Evolutionary conservation across 2,113 vertebrate species (phyloP), one percentile per base, ranked within the genome.

Genomic region (Aviceda subcristata): DNA sequence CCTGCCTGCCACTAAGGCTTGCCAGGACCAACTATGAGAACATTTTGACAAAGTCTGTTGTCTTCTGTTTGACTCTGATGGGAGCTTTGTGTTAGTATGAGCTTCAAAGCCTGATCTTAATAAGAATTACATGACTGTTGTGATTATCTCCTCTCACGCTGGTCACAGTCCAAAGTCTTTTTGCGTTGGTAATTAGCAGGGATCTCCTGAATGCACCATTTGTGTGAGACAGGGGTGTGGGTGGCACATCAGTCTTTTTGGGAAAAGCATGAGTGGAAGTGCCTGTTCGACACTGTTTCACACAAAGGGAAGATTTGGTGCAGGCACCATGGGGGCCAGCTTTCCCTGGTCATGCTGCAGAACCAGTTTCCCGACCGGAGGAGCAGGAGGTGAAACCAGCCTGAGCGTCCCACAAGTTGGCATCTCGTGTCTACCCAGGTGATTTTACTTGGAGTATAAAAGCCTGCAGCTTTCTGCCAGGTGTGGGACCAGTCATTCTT

Each of bases 401-500:
- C 21, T 4, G 2, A 81, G 57, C 0, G 0, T 66, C n/a, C 55
- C 45, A 17, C 0, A 1, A 12, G 12, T 36, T 88, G 79, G 55
- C 48, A 67, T 75, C 60, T 75, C 0, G 0, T n/a, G 9, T 89
- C 68, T 92, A 24, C 51, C 55, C 32, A n/a, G 27, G 36, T 51
- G 38, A 50, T 73, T 88, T 83, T n/a, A 55, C 0, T 5, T 63
- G 17, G 17, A 67, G 21, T 64, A 10, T 45, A 72, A 84, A 92
- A 91, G 17, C 51, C 18, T 4, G 4, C 18, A 60, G 53, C 26
- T 60, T 82, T 74, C 72, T 74, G 34, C 64, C 38, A 67, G 45
- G 43, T 0, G 1, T 41, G 50, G 22, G 60, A 8, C 84, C 74
- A 81, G 64, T 16, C 51, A 45, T 53, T 0, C 0, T 5, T 0